phyloP scores from a whole-genome alignment of 2,797 vertebrate species.

The Graptemys geographica region DNA sequence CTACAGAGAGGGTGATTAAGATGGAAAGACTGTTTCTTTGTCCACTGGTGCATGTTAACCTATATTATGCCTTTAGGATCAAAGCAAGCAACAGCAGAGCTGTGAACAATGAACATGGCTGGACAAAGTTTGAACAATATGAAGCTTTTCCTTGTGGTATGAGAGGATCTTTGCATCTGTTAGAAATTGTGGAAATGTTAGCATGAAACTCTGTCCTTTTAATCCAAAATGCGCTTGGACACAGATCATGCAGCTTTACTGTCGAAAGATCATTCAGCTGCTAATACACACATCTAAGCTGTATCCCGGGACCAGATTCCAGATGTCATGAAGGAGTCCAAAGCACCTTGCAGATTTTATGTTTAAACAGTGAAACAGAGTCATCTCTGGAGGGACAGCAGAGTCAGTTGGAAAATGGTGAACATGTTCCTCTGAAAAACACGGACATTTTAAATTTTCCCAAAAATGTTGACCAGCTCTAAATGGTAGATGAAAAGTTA shows the following conservation, averaged over 20 bases:
- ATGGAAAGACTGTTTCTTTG: background rate
- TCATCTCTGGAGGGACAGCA: too few relatives aligned
- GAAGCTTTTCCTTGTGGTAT: background rate
- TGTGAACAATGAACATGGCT: background rate
- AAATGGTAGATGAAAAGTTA: background rate
- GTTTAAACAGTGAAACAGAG: background rate
- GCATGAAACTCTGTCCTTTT: background rate
- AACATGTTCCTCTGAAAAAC: too few relatives aligned
- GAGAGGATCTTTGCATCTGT: background rate
- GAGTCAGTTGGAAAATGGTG: too few relatives aligned
- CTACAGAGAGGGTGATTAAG: background rate
- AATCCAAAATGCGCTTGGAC: background rate
- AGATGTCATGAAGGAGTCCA: background rate
- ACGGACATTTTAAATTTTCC: background rate
- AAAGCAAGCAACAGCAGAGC: background rate
- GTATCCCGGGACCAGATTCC: background rate
- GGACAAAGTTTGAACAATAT: accelerated
- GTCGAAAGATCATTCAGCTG: background rate
- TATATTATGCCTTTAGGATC: background rate
- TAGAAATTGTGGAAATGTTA: background rate
- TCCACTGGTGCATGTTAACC: background rate
- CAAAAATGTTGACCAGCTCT: background rate
- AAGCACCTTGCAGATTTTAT: background rate
- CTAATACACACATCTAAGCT: background rate
- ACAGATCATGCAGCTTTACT: background rate